A percentile compares a stretch with the other conserved stretches of the same genome.
These are phyloP conservation scores for Dryadula phaetusa DNA, from an alignment of 2,888 invertebrate genomes.

Conservation along the genomic window DNA sequence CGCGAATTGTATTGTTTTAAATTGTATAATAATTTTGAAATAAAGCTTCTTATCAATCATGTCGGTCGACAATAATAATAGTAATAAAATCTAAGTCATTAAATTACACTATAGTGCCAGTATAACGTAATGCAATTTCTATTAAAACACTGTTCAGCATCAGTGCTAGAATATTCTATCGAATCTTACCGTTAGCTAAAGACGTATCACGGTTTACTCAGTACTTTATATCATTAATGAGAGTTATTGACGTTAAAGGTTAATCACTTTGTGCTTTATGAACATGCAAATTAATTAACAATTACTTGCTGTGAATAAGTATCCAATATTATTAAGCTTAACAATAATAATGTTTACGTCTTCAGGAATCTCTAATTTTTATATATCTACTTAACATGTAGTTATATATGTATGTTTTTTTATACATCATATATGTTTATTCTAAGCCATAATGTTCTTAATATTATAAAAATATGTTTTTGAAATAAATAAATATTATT, in stretches of 20 bases:
- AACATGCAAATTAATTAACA: slow-evolving; percentile 16
- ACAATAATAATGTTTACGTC: background rate
- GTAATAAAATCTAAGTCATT: too few species aligned
- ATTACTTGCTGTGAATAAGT: slow-evolving; percentile 9
- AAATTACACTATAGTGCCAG: too few species aligned
- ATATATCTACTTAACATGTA: too few species aligned
- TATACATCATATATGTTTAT: too few species aligned
- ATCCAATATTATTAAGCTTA: background rate
- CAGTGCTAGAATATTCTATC: slow-evolving; percentile 1
- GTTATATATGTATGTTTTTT: too few species aligned
- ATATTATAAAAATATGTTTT: too few species aligned
- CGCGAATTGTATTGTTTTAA: background rate
- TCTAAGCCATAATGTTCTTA: too few species aligned
- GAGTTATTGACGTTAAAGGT: slow-evolving; percentile 25
- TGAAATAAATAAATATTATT: too few species aligned
- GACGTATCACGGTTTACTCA: slow-evolving; percentile 6
- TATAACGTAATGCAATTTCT: too few species aligned
- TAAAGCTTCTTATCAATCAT: too few species aligned
- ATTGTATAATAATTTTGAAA: too few species aligned
- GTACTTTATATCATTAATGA: slow-evolving; percentile 21
- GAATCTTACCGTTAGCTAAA: slow-evolving; percentile 14
- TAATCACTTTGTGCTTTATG: slow-evolving; percentile 24
- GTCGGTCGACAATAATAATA: too few species aligned
- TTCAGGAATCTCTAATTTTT: background rate
- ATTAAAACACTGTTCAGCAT: background rate